These are phyloP conservation scores for Agrotis clavis DNA, from an alignment of 2,888 invertebrate species.

Conservation along the genomic window DNA sequence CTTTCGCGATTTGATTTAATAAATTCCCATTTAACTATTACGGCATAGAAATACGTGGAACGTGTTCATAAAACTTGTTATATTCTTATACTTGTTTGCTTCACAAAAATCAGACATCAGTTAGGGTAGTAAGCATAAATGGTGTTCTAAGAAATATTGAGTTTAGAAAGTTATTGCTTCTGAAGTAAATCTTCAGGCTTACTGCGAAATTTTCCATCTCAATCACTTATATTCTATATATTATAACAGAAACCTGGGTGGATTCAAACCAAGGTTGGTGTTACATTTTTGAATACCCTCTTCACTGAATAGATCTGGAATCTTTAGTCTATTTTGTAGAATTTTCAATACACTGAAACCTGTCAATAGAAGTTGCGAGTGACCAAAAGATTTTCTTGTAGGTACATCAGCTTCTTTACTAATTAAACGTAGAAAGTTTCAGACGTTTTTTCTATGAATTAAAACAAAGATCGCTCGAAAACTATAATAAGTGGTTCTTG, in stretches of 20 bases:
- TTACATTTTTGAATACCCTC: neutral
- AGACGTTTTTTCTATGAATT: neutral
- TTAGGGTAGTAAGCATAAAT: constrained; percentile 8
- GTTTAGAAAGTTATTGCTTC: neutral
- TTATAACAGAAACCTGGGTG: too few relatives aligned
- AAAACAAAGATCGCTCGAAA: neutral
- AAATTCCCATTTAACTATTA: constrained; percentile 17
- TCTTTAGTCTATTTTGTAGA: neutral
- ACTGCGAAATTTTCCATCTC: neutral
- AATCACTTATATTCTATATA: neutral
- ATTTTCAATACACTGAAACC: neutral
- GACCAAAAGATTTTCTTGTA: too few relatives aligned
- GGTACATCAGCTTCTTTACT: neutral
- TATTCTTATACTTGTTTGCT: constrained; percentile 20
- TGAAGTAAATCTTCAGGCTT: neutral
- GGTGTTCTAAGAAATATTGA: constrained; percentile 8
- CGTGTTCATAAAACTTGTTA: constrained; percentile 28
- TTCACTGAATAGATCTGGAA: neutral
- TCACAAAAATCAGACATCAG: constrained; percentile 10
- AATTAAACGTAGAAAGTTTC: neutral
- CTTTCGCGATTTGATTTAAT: constrained; percentile 3
- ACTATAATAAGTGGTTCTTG: neutral
- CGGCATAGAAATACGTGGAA: neutral
- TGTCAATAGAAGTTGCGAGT: neutral
- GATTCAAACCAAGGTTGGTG: neutral